These are phyloP conservation scores for Lasioglossum oenotherae DNA, from an alignment of 2,888 invertebrate species.

Conservation along the genomic window DNA sequence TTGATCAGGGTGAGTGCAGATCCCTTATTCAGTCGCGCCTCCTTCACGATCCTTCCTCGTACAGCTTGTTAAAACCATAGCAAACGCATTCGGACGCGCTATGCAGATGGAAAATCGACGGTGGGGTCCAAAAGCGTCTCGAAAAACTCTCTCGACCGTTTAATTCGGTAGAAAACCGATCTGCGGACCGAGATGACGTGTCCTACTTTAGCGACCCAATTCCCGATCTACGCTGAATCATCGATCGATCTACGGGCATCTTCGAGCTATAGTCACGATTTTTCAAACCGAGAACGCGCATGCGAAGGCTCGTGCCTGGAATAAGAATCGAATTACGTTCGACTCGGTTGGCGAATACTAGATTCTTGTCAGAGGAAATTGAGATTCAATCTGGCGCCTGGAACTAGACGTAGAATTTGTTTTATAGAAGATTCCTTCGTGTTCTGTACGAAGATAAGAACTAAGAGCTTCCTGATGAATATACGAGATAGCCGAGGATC, in stretches of 20 bases:
- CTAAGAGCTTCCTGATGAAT: background rate
- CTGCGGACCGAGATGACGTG: background rate
- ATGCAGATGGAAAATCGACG: background rate
- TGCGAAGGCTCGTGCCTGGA: background rate
- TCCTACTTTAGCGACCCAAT: slow-evolving; percentile 16
- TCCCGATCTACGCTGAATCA: slow-evolving; percentile 19
- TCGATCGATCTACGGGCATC: slow-evolving; percentile 46
- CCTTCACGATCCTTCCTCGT: background rate
- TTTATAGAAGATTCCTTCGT: background rate
- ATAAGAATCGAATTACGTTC: background rate
- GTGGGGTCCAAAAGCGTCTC: background rate
- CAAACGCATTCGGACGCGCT: background rate
- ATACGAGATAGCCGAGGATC: background rate
- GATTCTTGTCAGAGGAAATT: background rate
- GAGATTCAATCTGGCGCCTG: background rate
- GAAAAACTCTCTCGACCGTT: background rate
- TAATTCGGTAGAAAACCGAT: background rate
- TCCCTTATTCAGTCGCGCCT: background rate
- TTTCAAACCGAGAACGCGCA: background rate
- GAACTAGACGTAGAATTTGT: background rate
- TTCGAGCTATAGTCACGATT: background rate
- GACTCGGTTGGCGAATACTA: background rate
- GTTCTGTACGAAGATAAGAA: background rate
- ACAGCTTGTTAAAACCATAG: background rate
- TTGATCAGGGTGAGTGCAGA: slow-evolving; percentile 75